Evolutionary conservation across 2,113 vertebrate species (phyloP).

Genomic region (Apodemus speciosus): DNA sequence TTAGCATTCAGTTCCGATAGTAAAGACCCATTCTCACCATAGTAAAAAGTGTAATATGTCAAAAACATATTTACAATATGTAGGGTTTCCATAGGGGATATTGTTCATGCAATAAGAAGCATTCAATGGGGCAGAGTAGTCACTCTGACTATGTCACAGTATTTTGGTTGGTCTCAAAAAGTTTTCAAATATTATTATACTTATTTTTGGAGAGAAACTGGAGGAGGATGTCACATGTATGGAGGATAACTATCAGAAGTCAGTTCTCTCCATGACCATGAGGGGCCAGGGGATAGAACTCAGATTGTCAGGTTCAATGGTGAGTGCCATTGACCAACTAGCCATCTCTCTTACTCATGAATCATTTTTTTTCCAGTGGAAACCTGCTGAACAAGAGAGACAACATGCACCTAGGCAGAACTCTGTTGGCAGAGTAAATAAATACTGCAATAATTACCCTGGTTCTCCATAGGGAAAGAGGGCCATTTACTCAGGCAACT

Average conservation of each 20-base stretch:
- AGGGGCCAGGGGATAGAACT: too few relatives aligned
- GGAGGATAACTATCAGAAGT: too few relatives aligned
- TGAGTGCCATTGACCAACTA: not conserved
- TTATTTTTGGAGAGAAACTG: not conserved
- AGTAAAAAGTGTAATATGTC: not conserved
- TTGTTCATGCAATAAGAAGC: not conserved
- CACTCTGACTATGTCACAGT: not conserved
- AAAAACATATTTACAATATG: not conserved
- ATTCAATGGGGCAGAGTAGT: not conserved
- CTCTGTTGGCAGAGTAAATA: too few relatives aligned
- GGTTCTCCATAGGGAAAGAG: not conserved
- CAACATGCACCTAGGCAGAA: not conserved
- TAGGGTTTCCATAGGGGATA: not conserved
- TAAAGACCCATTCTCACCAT: not conserved
- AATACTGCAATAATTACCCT: not conserved
- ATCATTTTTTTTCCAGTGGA: not conserved
- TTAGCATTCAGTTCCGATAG: not conserved
- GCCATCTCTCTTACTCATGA: not conserved
- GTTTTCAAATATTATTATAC: not conserved
- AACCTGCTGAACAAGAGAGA: not conserved
- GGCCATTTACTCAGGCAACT: not conserved
- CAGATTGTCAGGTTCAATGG: too few relatives aligned
- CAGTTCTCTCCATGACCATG: not conserved
- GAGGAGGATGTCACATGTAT: not conserved
- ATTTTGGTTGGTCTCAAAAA: not conserved